Conservation (phyloP, 2,888 invertebrate species). For the Mactromeris polynyma region DNA sequence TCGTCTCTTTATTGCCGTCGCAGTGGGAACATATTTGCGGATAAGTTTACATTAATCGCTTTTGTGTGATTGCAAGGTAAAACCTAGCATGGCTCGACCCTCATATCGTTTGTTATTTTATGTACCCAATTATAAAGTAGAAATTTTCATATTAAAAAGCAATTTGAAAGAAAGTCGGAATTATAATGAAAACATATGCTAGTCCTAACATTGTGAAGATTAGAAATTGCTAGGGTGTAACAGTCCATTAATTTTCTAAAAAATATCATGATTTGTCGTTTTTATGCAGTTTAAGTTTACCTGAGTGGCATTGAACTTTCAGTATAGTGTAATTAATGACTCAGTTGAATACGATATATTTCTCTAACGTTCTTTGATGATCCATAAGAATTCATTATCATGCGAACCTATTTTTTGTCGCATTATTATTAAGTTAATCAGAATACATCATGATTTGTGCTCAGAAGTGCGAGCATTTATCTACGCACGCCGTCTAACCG, state of each 20-base stretch:
- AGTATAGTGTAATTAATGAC: not conserved
- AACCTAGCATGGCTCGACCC: constrained; percentile 23
- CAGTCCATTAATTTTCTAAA: not conserved
- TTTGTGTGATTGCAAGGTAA: constrained; percentile 42
- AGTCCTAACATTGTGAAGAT: not conserved
- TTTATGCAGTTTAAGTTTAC: not conserved
- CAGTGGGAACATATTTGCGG: constrained; percentile 53
- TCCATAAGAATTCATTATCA: not conserved
- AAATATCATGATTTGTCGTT: not conserved
- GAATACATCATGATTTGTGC: not conserved
- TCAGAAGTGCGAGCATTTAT: not conserved
- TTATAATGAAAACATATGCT: constrained; percentile 10
- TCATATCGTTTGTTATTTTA: not conserved
- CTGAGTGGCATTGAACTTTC: not conserved
- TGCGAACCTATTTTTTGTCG: not conserved
- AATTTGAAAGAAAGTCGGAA: not conserved
- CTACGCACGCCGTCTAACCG: not conserved
- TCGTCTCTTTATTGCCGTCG: constrained; percentile 40
- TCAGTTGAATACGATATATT: not conserved
- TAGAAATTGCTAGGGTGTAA: not conserved
- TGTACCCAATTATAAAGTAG: not conserved
- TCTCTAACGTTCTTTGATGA: not conserved
- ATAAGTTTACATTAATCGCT: constrained; percentile 60
- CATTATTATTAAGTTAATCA: constrained; percentile 13
- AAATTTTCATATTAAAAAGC: constrained; percentile 8